Conservation (phyloP, 2,113 vertebrate genomes). For the human region GRCh38 chr14:72995501-72996000, state of each 20-base stretch:
- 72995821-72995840: neutral
- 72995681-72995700: neutral
- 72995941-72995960: neutral
- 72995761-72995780: neutral
- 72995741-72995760: neutral
- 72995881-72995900: neutral
- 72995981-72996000: neutral
- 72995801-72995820: neutral
- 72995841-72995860: neutral
- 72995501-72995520: too few relatives aligned
- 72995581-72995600: neutral
- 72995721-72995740: neutral
- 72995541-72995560: neutral
- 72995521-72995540: too few relatives aligned
- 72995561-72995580: constrained; percentile 15
- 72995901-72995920: neutral
- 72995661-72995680: neutral
- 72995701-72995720: neutral
- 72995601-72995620: neutral
- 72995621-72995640: neutral
- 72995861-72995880: neutral
- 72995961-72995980: neutral
- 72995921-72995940: neutral
- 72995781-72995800: neutral
- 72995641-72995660: neutral